phyloP scores from a whole-genome alignment of 2,113 vertebrate species.

The Gambusia affinis region DNA sequence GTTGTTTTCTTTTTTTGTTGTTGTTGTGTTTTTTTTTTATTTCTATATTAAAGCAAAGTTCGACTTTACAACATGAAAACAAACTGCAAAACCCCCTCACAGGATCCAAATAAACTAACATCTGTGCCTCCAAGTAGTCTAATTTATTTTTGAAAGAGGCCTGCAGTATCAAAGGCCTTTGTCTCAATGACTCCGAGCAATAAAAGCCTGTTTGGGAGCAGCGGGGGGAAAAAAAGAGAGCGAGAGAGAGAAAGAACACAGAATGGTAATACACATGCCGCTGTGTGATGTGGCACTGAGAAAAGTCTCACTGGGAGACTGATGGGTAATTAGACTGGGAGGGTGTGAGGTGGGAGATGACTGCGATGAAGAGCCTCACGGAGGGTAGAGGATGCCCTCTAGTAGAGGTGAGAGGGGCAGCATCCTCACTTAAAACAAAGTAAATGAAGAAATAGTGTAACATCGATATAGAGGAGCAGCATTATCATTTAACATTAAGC shows the following conservation, averaged over 20 bases:
- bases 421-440: not conserved
- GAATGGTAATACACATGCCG: constrained; percentile 56
- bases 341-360: constrained; percentile 42
- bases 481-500: not conserved
- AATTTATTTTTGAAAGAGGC: constrained; percentile 60
- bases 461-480: not conserved
- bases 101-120: constrained; percentile 58
- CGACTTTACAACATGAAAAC: constrained; percentile 38
- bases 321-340: constrained; percentile 57
- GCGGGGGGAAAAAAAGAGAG: not conserved
- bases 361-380: constrained; percentile 50
- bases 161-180: constrained; percentile 68
- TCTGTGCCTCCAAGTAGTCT: constrained; percentile 59
- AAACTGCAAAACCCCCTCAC: constrained; percentile 37
- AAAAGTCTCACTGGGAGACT: constrained; percentile 53
- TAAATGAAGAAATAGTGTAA: not conserved
- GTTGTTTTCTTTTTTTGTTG: not conserved
- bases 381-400: constrained; percentile 80
- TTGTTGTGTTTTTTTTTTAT: not conserved
- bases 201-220: constrained; percentile 68
- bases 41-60: constrained; percentile 32
- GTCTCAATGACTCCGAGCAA: constrained; percentile 58
- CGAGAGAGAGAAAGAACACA: constrained; percentile 24
- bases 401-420: constrained; percentile 65
- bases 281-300: constrained; percentile 73